Base-by-base conservation (phyloP, 2,888 invertebrate genomes). In the Cosmia pyralina region DNA sequence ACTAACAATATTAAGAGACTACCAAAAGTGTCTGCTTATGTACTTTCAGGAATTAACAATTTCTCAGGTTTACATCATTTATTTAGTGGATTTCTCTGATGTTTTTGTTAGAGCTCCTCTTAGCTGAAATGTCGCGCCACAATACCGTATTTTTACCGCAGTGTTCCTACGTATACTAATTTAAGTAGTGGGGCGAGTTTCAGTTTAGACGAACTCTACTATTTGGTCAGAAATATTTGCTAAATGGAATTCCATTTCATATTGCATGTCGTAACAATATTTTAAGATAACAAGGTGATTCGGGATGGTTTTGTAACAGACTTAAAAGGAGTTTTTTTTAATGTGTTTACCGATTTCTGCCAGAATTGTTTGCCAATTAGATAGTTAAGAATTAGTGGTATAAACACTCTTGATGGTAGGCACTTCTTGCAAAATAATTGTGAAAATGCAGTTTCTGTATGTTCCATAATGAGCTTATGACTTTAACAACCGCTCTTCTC, bases 261-360 rank as follows among this genome's bases (percentile, higher is more conserved):
- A 41, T 11, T 78, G 71, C 78, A 78, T 75, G 77, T n/a, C n/a
- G 52, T 74, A 69, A 28, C n/a, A 6, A 17, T 48, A 58, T 46
- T 77, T 13, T 58, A 19, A 77, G 13, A 22, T 46, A 6, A 48
- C 13, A 50, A 22, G 70, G 78, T 78, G n/a, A n/a, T 38, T 34
- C 7, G 17, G 38, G 44, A 38, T 41, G 28, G 46, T 59, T 52
- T 52, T 52, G n/a, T 59, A 71, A 48, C 11, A 2, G 10, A 38
- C 22, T 46, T 5, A 52, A 50, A 74, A 77, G 48, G 52, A 28
- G 38, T 8, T 71, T 77, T 17, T 50, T 44, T 50, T 13, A 11
- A 38, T 44, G 22, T 19, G 5, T 34, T 4, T 69, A 41, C 17
- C 3, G 38, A 52, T 52, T 28, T 69, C 11, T n/a, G 19, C 2